These are phyloP conservation scores for Diadromus collaris DNA, from an alignment of 2,888 invertebrate genomes.

Conservation along the genomic window DNA sequence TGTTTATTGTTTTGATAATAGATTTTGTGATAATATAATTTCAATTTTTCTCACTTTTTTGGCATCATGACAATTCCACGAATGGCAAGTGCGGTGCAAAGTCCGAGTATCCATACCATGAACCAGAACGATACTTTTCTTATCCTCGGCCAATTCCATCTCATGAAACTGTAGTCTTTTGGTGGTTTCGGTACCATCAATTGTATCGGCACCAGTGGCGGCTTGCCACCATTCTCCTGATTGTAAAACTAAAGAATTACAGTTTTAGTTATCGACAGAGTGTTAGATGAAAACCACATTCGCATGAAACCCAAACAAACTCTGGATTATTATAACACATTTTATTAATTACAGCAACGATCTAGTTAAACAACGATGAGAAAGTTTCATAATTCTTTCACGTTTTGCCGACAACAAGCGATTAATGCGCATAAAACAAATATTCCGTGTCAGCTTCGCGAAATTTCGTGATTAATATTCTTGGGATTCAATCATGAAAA, in stretches of 20 bases:
- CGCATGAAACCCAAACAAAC: not conserved
- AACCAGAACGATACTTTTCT: constrained; percentile 88
- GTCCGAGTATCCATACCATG: constrained; percentile 87
- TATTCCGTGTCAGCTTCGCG: constrained; percentile 15
- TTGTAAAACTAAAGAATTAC: constrained; percentile 78
- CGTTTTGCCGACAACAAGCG: not conserved
- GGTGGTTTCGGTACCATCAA: constrained; percentile 79
- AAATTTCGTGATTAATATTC: constrained; percentile 46
- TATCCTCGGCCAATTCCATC: constrained; percentile 92
- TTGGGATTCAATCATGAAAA: not conserved
- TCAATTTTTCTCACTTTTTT: constrained; percentile 77
- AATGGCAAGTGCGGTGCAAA: constrained; percentile 87
- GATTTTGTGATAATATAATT: not conserved
- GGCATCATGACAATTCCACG: constrained; percentile 88
- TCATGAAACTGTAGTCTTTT: constrained; percentile 82
- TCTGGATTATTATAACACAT: not conserved
- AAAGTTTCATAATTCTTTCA: constrained; percentile 38
- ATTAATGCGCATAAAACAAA: constrained; percentile 28
- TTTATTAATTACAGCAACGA: not conserved
- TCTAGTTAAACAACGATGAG: constrained; percentile 19
- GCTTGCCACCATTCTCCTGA: constrained; percentile 80
- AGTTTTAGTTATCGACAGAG: constrained; percentile 23
- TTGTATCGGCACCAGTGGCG: constrained; percentile 79
- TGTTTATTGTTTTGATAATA: too few species aligned
- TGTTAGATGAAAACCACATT: not conserved